Evolutionary conservation across 2,797 vertebrate genomes (phyloP).

Genomic region (Mycteria americana): DNA sequence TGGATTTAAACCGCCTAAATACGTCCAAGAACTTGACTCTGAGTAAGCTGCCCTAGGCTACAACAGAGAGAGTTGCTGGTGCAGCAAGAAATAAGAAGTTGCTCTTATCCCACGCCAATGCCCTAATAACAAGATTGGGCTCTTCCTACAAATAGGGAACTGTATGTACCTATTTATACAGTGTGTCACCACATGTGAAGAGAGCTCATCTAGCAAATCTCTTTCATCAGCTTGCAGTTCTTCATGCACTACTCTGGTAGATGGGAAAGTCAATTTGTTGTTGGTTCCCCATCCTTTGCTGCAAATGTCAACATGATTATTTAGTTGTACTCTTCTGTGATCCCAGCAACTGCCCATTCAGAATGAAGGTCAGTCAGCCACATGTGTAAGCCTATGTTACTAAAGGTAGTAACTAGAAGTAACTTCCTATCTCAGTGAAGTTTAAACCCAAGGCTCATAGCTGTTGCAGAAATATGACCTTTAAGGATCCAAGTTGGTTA

Average conservation of each 20-base stretch:
- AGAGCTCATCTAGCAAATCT: neutral
- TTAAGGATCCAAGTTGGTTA: slow-evolving; percentile 17
- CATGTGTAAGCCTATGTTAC: neutral
- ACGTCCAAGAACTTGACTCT: neutral
- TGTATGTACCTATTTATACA: neutral
- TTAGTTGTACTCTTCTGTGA: neutral
- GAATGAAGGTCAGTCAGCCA: slow-evolving; percentile 3
- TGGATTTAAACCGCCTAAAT: neutral
- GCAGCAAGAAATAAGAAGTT: neutral
- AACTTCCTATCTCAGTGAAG: neutral
- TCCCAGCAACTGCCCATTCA: neutral
- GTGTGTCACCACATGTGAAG: neutral
- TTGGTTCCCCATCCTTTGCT: neutral
- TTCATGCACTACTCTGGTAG: neutral
- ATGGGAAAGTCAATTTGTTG: neutral
- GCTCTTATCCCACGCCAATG: neutral
- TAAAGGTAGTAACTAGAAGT: neutral
- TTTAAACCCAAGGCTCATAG: neutral
- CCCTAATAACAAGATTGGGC: neutral
- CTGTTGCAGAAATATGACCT: slow-evolving; percentile 37
- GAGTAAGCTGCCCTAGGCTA: neutral
- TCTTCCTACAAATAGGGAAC: neutral
- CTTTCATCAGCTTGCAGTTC: neutral
- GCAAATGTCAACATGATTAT: neutral
- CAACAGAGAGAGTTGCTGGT: neutral